These are phyloP conservation scores for Eupithecia tripunctaria DNA, from an alignment of 2,888 invertebrate species.

Conservation along the genomic window DNA sequence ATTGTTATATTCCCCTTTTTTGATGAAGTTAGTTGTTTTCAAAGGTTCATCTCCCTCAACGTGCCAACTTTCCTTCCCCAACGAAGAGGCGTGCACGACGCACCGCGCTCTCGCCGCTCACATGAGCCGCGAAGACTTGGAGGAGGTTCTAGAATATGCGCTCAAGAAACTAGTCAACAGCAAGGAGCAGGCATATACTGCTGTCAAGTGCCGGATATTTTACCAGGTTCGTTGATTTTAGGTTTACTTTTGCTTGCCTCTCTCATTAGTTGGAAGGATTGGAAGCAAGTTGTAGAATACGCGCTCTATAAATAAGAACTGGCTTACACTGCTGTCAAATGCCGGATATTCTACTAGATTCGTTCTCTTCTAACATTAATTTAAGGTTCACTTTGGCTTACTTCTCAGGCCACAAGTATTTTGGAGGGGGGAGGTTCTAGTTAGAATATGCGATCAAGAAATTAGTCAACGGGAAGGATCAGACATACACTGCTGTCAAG, in stretches of 20 bases:
- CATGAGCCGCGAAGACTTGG: slow-evolving; percentile 68
- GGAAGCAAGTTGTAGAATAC: slow-evolving; percentile 79
- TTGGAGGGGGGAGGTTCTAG: slow-evolving; percentile 74
- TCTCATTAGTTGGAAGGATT: slow-evolving; percentile 49
- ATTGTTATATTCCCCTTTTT: neutral
- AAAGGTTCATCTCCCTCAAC: slow-evolving; percentile 77
- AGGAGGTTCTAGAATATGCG: slow-evolving; percentile 80
- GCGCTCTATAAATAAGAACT: slow-evolving; percentile 72
- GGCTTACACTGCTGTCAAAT: slow-evolving; percentile 87
- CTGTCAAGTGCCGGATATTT: slow-evolving; percentile 91
- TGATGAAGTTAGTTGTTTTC: neutral
- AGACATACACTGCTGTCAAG: slow-evolving; percentile 86
- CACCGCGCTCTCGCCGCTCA: slow-evolving; percentile 64
- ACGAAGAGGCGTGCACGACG: slow-evolving; percentile 65
- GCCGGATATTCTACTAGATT: slow-evolving; percentile 91
- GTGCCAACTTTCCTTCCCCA: slow-evolving; percentile 74
- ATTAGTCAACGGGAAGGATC: slow-evolving; percentile 66
- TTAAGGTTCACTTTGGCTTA: slow-evolving; percentile 43
- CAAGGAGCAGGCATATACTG: slow-evolving; percentile 80
- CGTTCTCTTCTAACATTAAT: neutral
- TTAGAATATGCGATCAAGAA: slow-evolving; percentile 80
- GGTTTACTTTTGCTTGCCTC: neutral
- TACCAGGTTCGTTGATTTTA: slow-evolving; percentile 84
- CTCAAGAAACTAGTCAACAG: slow-evolving; percentile 77
- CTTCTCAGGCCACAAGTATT: slow-evolving; percentile 56